phyloP scores from a whole-genome alignment of 2,113 vertebrate genomes.

The Leptodactylus fuscus region DNA sequence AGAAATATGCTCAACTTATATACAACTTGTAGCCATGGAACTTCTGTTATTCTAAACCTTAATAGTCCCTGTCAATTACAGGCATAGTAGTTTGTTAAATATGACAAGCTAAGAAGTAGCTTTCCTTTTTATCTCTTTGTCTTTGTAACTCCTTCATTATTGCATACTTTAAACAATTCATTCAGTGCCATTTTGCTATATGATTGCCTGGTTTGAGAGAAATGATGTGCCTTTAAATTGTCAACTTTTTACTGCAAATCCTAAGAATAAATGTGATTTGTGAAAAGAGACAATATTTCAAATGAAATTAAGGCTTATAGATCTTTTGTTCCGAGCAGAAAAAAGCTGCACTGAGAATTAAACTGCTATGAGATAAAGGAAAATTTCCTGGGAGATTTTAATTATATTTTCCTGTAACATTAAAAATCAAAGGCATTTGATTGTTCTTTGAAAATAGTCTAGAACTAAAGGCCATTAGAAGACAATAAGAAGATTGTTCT shows the following conservation, averaged over 20 bases:
- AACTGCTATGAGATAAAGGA: conserved; percentile 51
- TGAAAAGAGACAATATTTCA: conserved; percentile 51
- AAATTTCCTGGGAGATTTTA: conserved; percentile 52
- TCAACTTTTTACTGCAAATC: conserved; percentile 29
- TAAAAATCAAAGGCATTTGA: conserved; percentile 54
- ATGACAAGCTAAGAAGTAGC: background rate
- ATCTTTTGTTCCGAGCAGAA: conserved; percentile 41
- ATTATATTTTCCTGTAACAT: conserved; percentile 56
- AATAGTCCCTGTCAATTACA: background rate
- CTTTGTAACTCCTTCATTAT: background rate
- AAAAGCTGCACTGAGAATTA: conserved; percentile 46
- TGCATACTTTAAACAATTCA: background rate
- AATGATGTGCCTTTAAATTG: conserved; percentile 46
- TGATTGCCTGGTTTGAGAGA: conserved; percentile 21
- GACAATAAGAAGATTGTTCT: conserved; percentile 46
- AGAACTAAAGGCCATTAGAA: conserved; percentile 52
- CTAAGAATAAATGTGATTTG: conserved; percentile 39
- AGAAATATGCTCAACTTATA: background rate
- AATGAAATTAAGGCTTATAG: conserved; percentile 43
- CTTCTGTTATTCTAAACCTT: background rate
- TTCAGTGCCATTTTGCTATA: conserved; percentile 7
- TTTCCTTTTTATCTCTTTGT: background rate
- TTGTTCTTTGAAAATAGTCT: conserved; percentile 53
- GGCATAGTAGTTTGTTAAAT: background rate
- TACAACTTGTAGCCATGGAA: background rate